These are phyloP conservation scores for Drosophila pandora DNA, from an alignment of 1,140 invertebrate species.

Conservation along the genomic window DNA sequence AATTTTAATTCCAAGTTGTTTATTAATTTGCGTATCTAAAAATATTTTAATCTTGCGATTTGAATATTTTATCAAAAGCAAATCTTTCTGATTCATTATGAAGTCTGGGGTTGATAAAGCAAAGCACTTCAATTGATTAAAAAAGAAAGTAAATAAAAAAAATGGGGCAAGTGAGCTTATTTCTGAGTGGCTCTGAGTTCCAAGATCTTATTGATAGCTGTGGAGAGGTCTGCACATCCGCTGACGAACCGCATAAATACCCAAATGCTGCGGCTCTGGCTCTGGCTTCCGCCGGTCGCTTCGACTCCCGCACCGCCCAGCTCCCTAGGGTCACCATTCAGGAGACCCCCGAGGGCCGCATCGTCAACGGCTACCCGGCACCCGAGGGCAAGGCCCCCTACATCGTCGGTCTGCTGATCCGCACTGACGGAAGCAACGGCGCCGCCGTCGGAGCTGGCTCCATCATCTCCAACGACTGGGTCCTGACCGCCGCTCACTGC, in stretches of 20 bases:
- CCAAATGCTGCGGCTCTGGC: neutral
- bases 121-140: neutral
- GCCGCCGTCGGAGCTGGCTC: conserved; percentile 44
- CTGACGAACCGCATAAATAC: neutral
- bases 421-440: conserved; percentile 17
- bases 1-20: neutral
- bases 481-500: conserved; percentile 60
- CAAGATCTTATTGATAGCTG: neutral
- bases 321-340: neutral
- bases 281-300: neutral
- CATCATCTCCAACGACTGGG: conserved; percentile 57
- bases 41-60: neutral
- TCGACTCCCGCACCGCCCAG: neutral
- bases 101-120: neutral
- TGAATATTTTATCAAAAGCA: neutral
- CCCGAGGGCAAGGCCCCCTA: conserved; percentile 84
- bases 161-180: neutral
- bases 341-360: conserved; percentile 18
- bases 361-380: conserved; percentile 67
- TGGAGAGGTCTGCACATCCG: conserved; percentile 1
- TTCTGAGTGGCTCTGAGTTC: neutral
- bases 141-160: conserved; percentile 1
- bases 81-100: neutral
- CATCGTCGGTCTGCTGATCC: conserved; percentile 81
- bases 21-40: neutral